Evolutionary conservation across 2,113 vertebrate genomes (phyloP).

Genomic region (Abramis brama): DNA sequence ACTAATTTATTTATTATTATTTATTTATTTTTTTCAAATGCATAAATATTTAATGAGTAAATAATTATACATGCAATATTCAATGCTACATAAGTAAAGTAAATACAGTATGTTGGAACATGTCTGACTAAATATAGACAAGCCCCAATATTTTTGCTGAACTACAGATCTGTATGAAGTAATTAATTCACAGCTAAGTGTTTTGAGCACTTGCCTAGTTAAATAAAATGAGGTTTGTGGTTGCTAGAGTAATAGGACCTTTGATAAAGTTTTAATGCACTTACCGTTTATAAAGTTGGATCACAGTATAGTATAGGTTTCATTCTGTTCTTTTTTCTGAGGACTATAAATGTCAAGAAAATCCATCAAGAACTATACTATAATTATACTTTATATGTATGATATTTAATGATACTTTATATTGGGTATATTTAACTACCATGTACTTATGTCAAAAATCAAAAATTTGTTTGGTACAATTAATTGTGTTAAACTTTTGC

Average conservation of each 20-base stretch:
- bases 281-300: not conserved
- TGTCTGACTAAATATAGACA: not conserved
- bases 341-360: not conserved
- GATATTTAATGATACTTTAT: no score
- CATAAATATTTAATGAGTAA: not conserved
- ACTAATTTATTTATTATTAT: not conserved
- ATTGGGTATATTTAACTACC: no score
- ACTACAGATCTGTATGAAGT: constrained; percentile 7
- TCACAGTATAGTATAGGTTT: not conserved
- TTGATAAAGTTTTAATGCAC: not conserved
- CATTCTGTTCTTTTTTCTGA: not conserved
- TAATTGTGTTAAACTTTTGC: no score
- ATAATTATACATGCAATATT: not conserved
- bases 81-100: not conserved
- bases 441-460: no score
- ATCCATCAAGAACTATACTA: not conserved
- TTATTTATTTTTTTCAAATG: no score
- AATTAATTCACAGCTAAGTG: constrained; percentile 14
- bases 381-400: no score
- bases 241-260: constrained; percentile 13
- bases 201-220: constrained; percentile 15
- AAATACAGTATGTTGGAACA: not conserved
- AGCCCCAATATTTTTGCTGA: not conserved
- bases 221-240: not conserved
- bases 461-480: no score